A percentile compares a stretch with the other conserved stretches of the same genome.
phyloP scores from a whole-genome alignment of 2,113 vertebrate genomes.

The Antigone vipio region DNA sequence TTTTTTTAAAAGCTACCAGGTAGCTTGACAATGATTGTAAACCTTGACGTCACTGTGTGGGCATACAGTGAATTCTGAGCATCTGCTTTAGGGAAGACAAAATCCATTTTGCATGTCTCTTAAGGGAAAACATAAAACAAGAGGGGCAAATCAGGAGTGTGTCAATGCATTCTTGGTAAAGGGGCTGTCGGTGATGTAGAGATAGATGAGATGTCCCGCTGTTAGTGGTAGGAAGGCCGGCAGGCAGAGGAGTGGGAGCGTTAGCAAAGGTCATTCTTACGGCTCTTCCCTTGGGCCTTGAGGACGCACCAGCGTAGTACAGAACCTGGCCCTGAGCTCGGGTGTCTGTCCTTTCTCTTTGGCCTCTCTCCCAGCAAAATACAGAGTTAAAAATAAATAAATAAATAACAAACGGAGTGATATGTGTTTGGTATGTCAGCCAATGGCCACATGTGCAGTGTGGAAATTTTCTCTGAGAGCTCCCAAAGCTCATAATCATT shows the following conservation, averaged over 20 bases:
- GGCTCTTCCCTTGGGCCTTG: not conserved
- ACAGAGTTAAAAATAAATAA: not conserved
- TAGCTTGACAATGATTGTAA: not conserved
- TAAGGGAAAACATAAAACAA: not conserved
- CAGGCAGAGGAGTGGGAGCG: not conserved
- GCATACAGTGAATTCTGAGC: not conserved
- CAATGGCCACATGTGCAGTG: conserved; percentile 66
- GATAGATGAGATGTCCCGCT: not conserved
- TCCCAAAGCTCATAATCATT: conserved; percentile 68
- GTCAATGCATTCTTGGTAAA: not conserved
- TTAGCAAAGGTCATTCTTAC: not conserved
- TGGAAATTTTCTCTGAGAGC: conserved; percentile 62
- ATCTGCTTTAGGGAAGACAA: not conserved
- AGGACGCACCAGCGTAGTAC: not conserved
- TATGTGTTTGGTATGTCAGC: conserved; percentile 53
- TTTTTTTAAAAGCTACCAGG: not conserved
- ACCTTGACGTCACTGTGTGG: not conserved
- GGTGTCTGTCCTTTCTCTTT: not conserved
- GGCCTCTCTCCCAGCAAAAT: conserved; percentile 15
- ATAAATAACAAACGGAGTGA: not conserved
- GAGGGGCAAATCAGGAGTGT: not conserved
- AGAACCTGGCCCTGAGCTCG: not conserved
- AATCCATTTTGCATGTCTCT: not conserved
- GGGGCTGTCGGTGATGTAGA: not conserved
- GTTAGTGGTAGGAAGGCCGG: not conserved